A percentile compares a stretch with the other conserved stretches of the same genome.
Conservation (phyloP, 1,140 invertebrate genomes). For the Trichogramma pretiosum region DNA sequence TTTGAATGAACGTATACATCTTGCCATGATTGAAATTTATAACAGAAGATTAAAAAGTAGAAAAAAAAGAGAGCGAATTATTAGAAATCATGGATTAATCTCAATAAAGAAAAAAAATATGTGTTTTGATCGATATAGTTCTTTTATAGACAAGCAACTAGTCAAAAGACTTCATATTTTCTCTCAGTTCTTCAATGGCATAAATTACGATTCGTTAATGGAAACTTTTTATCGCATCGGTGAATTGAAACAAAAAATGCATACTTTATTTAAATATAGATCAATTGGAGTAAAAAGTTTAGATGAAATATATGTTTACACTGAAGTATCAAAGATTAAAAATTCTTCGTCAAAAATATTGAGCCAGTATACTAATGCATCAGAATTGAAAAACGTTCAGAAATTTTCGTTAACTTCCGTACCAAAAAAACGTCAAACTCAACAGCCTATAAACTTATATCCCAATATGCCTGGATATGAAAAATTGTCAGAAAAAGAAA, state of each 20-base stretch:
- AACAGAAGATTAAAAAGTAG: slow-evolving; percentile 65
- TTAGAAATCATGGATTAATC: slow-evolving; percentile 72
- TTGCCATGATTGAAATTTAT: slow-evolving; percentile 59
- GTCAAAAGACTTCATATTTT: slow-evolving; percentile 59
- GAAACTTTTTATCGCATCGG: slow-evolving; percentile 64
- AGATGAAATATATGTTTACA: too few species aligned
- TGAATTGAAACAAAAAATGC: slow-evolving; percentile 58
- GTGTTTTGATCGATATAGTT: slow-evolving; percentile 58
- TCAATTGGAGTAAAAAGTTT: too few species aligned
- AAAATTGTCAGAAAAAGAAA: slow-evolving; percentile 62
- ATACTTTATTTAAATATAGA: slow-evolving; percentile 55
- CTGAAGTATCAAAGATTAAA: too few species aligned
- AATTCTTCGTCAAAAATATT: too few species aligned
- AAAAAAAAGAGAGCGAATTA: slow-evolving; percentile 58
- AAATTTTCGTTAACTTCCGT: too few species aligned
- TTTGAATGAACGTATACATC: slow-evolving; percentile 56
- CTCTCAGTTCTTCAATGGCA: slow-evolving; percentile 63
- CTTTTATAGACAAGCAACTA: slow-evolving; percentile 51
- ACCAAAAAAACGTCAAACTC: slow-evolving; percentile 36
- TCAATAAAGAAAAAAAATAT: slow-evolving; percentile 55
- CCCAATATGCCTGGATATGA: slow-evolving; percentile 68
- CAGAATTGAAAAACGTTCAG: too few species aligned
- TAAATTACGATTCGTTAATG: slow-evolving; percentile 68
- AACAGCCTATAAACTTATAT: slow-evolving; percentile 64
- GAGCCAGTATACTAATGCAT: too few species aligned